phyloP scores from a whole-genome alignment of 2,113 vertebrate species.

The Monopterus albus region DNA sequence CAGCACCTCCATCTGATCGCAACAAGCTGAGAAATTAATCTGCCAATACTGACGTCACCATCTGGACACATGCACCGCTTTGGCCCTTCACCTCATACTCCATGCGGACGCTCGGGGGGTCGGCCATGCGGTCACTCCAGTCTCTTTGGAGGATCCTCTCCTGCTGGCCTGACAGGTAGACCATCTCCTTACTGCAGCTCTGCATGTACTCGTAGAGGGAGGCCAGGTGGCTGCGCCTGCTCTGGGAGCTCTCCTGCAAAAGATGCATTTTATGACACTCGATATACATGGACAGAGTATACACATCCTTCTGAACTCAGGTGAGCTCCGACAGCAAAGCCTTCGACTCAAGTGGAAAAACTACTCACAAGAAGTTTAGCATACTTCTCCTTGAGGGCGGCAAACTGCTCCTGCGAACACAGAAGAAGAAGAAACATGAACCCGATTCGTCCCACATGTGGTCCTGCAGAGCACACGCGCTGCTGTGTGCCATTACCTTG shows the following conservation, averaged over 20 bases:
- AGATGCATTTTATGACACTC: neutral
- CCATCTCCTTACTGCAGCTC: slow-evolving; percentile 90
- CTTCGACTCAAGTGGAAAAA: neutral
- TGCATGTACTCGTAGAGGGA: slow-evolving; percentile 94
- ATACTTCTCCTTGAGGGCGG: slow-evolving; percentile 83
- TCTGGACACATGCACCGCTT: no score
- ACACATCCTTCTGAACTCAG: neutral
- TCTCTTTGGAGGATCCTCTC: slow-evolving; percentile 88
- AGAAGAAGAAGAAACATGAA: neutral
- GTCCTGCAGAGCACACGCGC: neutral
- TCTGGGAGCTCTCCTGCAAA: slow-evolving; percentile 85
- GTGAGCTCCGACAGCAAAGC: neutral
- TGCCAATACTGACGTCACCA: no score
- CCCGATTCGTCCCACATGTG: neutral
- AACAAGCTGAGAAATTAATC: no score
- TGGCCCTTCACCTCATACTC: slow-evolving; percentile 86
- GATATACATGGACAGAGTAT: neutral
- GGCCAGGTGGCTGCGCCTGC: slow-evolving; percentile 83
- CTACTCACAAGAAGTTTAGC: slow-evolving; percentile 86
- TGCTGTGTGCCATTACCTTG: slow-evolving; percentile 46
- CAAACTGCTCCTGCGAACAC: slow-evolving; percentile 75
- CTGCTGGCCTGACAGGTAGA: slow-evolving; percentile 87
- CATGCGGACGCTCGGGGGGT: slow-evolving; percentile 79
- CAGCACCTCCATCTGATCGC: no score
- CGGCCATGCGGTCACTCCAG: slow-evolving; percentile 92